Evolutionary conservation across 2,113 vertebrate genomes (phyloP), one percentile per base, ranked within the genome.

Genomic region (Cyanistes caeruleus): DNA sequence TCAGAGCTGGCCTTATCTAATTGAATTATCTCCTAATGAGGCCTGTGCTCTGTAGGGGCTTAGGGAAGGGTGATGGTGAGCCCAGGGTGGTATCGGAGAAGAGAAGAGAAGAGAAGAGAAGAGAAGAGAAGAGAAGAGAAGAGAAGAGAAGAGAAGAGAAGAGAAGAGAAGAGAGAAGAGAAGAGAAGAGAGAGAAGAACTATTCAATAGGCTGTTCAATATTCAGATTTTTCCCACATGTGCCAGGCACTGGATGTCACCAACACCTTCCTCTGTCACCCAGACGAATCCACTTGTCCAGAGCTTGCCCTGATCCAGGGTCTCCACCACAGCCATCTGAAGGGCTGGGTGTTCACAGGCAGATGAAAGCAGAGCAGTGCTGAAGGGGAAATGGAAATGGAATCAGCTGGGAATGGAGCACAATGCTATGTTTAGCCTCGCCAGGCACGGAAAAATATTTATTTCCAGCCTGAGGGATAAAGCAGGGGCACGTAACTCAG

Each of bases 381-480:
- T 96, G 89, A 80, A 83, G 78, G 94, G 86, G 85, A 90, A 77
- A 74, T 90, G 78, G 19, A 78, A 83, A 85, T 19, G 83, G 77
- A 81, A 70, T 95, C 85, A 95, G 88, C 83, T 81, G 91, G 87
- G 87, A 90, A 69, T 53, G 90, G 84, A 87, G 87, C 74, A 86
- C 49, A 88, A 68, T 44, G 89, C 89, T 92, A 84, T 35, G 75
- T 90, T 97, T 95, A 97, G 94, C 93, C 89, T 87, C 51, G 13
- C 87, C 90, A 95, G 95, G 92, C 94, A 52, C 31, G 80, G 95
- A 95, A 93, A 96, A 92, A 94, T 87, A 79, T 94, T 95, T 95
- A 79, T 87, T 93, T 93, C 87, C 78, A 95, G 96, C 91, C 95
- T 73, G 69, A 52, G 89, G 88, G 91, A 31, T 60, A 39, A 78